Evolutionary conservation across 2,797 vertebrate species (phyloP).

Genomic region (Pogoniulus pusillus): DNA sequence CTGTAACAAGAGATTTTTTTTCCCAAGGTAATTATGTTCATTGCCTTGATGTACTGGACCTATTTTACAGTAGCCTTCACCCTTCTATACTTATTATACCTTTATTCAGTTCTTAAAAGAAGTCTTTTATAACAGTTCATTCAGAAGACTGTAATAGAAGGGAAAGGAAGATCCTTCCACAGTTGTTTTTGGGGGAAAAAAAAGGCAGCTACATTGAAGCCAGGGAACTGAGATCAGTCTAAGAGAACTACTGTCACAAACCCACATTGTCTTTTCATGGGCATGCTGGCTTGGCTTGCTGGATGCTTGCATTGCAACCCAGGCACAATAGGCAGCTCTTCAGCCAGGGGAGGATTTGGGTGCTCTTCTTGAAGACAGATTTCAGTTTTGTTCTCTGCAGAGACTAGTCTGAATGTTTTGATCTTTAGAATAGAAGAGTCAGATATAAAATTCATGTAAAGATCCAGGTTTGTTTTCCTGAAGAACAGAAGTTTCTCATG

Average conservation of each 20-base stretch:
- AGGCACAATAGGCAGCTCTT: background rate
- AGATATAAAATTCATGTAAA: background rate
- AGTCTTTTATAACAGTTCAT: background rate
- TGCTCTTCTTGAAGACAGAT: background rate
- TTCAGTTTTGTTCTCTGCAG: background rate
- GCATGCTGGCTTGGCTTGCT: background rate
- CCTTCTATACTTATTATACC: background rate
- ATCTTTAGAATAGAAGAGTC: background rate
- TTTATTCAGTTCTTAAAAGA: background rate
- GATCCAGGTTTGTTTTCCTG: background rate
- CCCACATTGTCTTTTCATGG: background rate
- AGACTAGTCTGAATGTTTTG: background rate
- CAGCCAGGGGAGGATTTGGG: background rate
- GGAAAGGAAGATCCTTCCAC: background rate
- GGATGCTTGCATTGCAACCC: background rate
- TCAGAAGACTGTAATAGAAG: background rate
- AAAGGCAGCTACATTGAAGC: background rate
- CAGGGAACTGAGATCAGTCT: background rate
- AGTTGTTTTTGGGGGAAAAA: background rate
- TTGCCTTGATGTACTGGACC: background rate
- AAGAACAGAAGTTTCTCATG: background rate
- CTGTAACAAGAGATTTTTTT: background rate
- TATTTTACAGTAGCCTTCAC: background rate
- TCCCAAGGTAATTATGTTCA: background rate
- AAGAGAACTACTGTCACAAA: background rate